phyloP scores from a whole-genome alignment of 2,888 invertebrate genomes.

The Corbicula japonica region DNA sequence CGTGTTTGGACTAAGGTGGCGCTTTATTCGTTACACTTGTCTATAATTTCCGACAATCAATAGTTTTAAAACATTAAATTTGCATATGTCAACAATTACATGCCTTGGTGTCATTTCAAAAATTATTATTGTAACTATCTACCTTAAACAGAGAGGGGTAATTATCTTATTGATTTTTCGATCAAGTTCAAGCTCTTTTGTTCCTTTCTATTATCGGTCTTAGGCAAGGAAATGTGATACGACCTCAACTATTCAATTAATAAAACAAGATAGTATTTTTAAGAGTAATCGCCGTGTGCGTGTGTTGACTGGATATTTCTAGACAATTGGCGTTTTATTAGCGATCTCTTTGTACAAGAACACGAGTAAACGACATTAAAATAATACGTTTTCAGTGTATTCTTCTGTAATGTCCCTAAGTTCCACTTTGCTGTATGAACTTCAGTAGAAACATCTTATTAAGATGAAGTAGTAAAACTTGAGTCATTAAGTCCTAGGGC shows the following conservation, averaged over 20 bases:
- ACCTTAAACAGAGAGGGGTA: constrained; percentile 1
- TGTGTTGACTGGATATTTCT: not conserved
- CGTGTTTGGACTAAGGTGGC: too few species aligned
- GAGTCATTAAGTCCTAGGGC: too few species aligned
- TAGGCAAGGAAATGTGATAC: constrained; percentile 10
- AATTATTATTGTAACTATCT: constrained; percentile 18
- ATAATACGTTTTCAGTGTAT: constrained; percentile 23
- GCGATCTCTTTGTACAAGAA: not conserved
- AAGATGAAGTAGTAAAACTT: too few species aligned
- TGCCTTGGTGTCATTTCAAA: constrained; percentile 31
- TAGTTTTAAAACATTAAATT: constrained; percentile 21
- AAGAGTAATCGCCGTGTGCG: not conserved
- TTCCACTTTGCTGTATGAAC: too few species aligned
- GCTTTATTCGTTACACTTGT: constrained; percentile 13
- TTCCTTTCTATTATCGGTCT: constrained; percentile 6
- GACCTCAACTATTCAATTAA: constrained; percentile 15
- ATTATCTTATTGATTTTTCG: not conserved
- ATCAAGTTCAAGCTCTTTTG: constrained; percentile 1
- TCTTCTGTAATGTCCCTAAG: not conserved
- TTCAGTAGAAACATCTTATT: too few species aligned
- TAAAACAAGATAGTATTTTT: constrained; percentile 2
- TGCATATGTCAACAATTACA: constrained; percentile 30
- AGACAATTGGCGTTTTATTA: constrained; percentile 18
- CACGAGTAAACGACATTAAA: constrained; percentile 22
- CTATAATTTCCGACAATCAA: too few species aligned